Conservation (phyloP, 2,113 vertebrate genomes). For the Leuciscus idus region DNA sequence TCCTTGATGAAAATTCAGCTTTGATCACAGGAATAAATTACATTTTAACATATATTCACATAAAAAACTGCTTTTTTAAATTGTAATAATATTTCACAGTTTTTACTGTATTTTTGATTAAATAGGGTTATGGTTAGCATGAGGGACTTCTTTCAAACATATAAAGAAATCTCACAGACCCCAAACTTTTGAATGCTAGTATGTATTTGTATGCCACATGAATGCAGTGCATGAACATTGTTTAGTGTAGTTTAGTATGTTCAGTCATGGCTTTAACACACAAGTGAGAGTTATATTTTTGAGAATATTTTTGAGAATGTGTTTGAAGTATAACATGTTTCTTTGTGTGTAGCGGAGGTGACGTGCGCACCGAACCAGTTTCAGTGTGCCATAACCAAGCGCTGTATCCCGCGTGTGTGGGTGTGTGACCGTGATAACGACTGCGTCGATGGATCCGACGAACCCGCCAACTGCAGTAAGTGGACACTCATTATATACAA, state of each 20-base stretch:
- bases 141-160: background rate
- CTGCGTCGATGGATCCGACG: slow-evolving; percentile 94
- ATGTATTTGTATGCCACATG: background rate
- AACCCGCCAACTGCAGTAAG: slow-evolving; percentile 98
- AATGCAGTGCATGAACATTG: background rate
- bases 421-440: slow-evolving; percentile 97
- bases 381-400: slow-evolving; percentile 95
- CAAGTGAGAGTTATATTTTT: background rate
- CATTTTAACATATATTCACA: background rate
- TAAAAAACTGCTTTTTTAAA: background rate
- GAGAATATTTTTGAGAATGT: background rate
- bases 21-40: background rate
- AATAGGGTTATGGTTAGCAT: too few relatives aligned
- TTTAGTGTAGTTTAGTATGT: background rate
- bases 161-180: background rate
- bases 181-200: background rate
- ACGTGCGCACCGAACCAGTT: slow-evolving; percentile 98
- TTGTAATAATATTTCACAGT: too few relatives aligned
- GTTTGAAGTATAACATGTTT: slow-evolving; percentile 23
- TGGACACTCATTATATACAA: background rate
- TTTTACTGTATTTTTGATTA: background rate
- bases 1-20: too few relatives aligned
- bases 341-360: slow-evolving; percentile 84
- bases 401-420: slow-evolving; percentile 97
- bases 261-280: background rate